phyloP scores from a whole-genome alignment of 2,113 vertebrate genomes.

The Lepisosteus osseus region DNA sequence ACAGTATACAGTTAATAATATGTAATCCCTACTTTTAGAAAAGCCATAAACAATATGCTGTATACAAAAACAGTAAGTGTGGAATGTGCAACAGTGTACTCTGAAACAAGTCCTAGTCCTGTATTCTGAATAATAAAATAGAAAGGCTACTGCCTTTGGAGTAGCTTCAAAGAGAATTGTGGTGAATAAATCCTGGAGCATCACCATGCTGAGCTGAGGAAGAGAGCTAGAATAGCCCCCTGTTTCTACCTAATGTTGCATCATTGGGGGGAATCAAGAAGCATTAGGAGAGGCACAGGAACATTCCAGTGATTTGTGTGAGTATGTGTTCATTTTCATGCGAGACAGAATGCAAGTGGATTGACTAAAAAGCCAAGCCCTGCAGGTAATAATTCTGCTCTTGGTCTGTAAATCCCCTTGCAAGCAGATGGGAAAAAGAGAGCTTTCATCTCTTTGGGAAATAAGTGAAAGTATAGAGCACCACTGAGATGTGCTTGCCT shows the following conservation, averaged over 20 bases:
- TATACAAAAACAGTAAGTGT: too few species aligned
- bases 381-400: not conserved
- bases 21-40: too few species aligned
- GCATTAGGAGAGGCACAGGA: not conserved
- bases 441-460: not conserved
- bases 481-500: not conserved
- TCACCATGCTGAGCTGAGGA: not conserved
- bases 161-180: not conserved
- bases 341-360: constrained; percentile 1
- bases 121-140: too few species aligned
- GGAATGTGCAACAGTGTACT: too few species aligned
- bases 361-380: not conserved
- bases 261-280: not conserved
- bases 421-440: constrained; percentile 1
- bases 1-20: too few species aligned
- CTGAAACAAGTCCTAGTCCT: too few species aligned
- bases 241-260: not conserved
- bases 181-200: not conserved
- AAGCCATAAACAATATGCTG: too few species aligned
- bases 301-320: not conserved
- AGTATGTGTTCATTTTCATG: constrained; percentile 1
- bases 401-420: not conserved
- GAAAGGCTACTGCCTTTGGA: not conserved
- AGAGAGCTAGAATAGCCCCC: not conserved
- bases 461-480: not conserved